Evolutionary conservation across 2,888 invertebrate genomes (phyloP), one percentile per base, ranked within the genome.

Genomic region (Plagodis pulveraria): DNA sequence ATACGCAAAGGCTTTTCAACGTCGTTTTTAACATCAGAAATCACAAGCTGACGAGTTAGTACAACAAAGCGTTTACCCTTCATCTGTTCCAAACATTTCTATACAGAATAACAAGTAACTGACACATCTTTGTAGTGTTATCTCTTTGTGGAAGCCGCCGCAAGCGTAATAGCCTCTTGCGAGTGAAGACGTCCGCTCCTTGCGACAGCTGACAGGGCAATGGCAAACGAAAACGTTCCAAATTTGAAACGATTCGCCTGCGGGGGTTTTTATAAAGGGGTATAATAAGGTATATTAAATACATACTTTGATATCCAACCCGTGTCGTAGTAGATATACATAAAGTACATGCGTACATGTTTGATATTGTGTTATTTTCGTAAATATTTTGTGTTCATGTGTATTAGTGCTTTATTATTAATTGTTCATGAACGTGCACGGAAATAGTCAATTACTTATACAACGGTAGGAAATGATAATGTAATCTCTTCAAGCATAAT

Each of bases 141-240:
- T 64, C 66, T 60, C 78, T 80, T 78, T 80, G 79, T 68, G 41
- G 55, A 69, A 67, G 71, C 66, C 50, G 74, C 78, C 74, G 56
- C 65, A 50, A 74, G 78, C 74, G 58, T 66, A 71, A 42, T 36
- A 50, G 10, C 22, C 49, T 48, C 45, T 54, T 48, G 50, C 46
- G 45, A 50, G 46, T 35, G 51, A 50, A 59, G 67, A 72, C 77
- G 82, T 74, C 74, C 69, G 69, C 64, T 54, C 63, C 42, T 69
- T 60, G 66, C 67, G 68, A 68, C 57, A 40, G 67, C 74, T 77
- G 81, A 78, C 80, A 77, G 58, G 66, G 50, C 68, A 74, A 70
- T 80, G 77, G 66, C 56, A 22, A 22, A 22, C 22, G 63, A 70
- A 71, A 69, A 65, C 62, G 71, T 74, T 77, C 72, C 58, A 33